Base-by-base conservation (phyloP, 2,797 vertebrate genomes). In the Gymnoscopelus microlampas region DNA sequence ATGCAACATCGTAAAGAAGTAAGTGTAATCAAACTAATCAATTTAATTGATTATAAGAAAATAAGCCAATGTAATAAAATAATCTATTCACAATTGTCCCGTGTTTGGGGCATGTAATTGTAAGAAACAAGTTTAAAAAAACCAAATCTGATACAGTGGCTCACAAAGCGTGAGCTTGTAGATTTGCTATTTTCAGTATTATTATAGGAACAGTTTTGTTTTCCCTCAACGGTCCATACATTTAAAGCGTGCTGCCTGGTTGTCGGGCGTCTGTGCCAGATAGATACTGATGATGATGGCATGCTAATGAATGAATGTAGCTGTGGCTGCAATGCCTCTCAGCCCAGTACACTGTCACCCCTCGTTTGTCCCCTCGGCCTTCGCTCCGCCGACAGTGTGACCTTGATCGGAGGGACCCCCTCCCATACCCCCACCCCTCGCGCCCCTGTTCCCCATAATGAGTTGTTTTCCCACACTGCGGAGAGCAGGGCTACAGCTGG, bases 391-490 rank as follows among this genome's bases (percentile, higher is more conserved):
- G 88, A 90, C 89, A 91, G 89, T 88, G 86, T 89, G 92, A 92
- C 90, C 91, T 91, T 93, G 88, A 93, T 92, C 84, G 82, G 83
- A 87, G 79, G 76, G 61, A 54, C 63, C 73, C 80, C 56, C 60
- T 19, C 44, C 39, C 48, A 9, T 59, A 61, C 72, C 39, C 32
- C 32, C 44, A 10, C 3, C 26, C 19, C 19, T 69, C 15, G 9
- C 66, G 70, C 81, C 78, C 66, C 66, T 39, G 60, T 80, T 78
- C 73, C 69, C 83, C 82, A 87, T 93, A 93, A 94, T 94, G 93
- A 94, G 89, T 91, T 92, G 88, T 93, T 93, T 94, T 94, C 92
- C 93, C 93, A 94, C 91, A 93, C 87, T 91, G 87, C 74, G 39
- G 75, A 63, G 85, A 87, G 85, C 81, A n/a, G 70, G 9, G 15